Percentiles rank a stretch among this genome's conserved stretches.
Conservation (phyloP, 1,140 invertebrate species). For the Listronotus bonariensis region DNA sequence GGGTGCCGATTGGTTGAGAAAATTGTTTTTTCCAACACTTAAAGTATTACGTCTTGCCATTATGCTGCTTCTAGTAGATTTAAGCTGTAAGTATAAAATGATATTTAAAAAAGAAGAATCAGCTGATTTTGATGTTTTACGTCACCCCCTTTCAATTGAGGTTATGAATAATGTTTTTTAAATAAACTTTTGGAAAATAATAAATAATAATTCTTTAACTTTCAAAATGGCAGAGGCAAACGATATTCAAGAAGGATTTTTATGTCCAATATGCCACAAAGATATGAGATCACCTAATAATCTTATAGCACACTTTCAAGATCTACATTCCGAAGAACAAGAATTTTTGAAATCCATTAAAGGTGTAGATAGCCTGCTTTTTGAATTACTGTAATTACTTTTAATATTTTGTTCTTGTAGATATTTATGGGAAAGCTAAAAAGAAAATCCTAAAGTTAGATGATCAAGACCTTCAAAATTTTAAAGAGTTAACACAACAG, state of each 20-base stretch:
- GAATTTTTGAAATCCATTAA: constrained; percentile 89
- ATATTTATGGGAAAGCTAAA: constrained; percentile 86
- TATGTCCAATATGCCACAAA: constrained; percentile 91
- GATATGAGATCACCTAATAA: constrained; percentile 82
- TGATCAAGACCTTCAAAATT: constrained; percentile 64
- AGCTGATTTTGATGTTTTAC: no score
- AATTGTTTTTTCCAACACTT: no score
- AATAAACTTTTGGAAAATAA: no score
- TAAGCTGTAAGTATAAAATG: no score
- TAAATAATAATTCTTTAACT: no score
- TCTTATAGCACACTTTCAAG: constrained; percentile 86
- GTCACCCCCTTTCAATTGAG: no score
- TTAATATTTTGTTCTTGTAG: constrained; percentile 55
- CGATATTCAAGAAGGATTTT: constrained; percentile 74
- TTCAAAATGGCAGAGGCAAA: constrained; percentile 17
- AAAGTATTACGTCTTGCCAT: no score
- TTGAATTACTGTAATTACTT: no score
- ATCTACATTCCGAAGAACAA: constrained; percentile 85
- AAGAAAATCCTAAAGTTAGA: constrained; percentile 85
- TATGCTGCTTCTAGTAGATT: no score
- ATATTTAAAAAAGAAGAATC: no score
- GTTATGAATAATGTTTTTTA: no score
- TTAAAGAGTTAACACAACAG: constrained; percentile 57
- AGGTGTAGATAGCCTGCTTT: constrained; percentile 59
- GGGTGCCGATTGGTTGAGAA: no score